Conservation (phyloP, 2,797 vertebrate genomes). For the Lagorchestes hirsutus region DNA sequence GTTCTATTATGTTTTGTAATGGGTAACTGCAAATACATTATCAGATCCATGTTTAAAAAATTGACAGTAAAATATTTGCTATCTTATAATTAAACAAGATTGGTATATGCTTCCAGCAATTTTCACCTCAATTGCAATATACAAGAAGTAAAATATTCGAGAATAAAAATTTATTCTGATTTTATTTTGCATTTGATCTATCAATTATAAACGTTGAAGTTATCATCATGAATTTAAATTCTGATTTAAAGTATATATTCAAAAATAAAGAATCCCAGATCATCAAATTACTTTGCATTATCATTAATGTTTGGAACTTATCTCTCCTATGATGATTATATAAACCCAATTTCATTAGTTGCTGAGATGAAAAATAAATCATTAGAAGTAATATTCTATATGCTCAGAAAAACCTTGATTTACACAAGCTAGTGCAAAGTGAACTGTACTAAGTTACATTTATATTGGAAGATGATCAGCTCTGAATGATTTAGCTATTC, state of each 20-base stretch:
- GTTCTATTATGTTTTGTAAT: background rate
- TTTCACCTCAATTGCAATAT: background rate
- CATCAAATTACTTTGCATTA: slow-evolving; percentile 54
- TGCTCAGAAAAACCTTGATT: too few relatives aligned
- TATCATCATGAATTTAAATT: background rate
- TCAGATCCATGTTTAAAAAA: background rate
- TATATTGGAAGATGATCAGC: too few relatives aligned
- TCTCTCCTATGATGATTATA: slow-evolving; percentile 39
- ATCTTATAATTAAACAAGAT: background rate
- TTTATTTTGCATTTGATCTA: background rate
- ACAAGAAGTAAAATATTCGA: background rate
- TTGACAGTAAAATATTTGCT: background rate
- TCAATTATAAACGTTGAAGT: background rate
- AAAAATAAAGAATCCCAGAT: background rate
- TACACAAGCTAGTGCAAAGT: too few relatives aligned
- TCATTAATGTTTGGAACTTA: slow-evolving; percentile 25
- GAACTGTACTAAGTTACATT: too few relatives aligned
- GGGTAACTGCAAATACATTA: background rate
- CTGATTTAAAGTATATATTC: background rate
- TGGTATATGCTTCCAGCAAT: background rate
- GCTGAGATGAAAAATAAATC: slow-evolving; percentile 40
- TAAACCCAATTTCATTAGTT: slow-evolving; percentile 65
- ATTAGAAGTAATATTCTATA: slow-evolving; percentile 55
- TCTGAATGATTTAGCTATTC: too few relatives aligned
- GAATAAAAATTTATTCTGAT: background rate